Conservation (phyloP, 2,888 invertebrate genomes). For the Vanessa cardui region DNA sequence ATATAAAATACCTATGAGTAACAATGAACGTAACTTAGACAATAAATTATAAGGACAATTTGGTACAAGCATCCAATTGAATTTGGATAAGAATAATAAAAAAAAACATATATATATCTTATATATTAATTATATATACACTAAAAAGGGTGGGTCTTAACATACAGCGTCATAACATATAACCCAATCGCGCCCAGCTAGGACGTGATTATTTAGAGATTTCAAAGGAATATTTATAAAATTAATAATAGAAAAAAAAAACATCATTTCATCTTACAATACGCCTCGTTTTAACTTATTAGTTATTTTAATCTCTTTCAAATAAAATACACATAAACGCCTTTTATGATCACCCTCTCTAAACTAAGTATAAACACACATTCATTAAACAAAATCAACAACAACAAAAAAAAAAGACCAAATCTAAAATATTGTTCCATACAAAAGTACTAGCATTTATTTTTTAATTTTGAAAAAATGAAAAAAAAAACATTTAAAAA, state of each 20-base stretch:
- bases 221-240: neutral
- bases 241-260: no score
- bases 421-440: no score
- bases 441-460: no score
- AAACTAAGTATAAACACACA: no score
- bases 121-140: constrained; percentile 10
- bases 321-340: neutral
- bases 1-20: constrained; percentile 43
- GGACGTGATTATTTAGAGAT: neutral
- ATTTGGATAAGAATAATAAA: constrained; percentile 55
- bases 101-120: constrained; percentile 20
- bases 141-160: constrained; percentile 2
- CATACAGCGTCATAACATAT: neutral
- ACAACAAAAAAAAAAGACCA: no score
- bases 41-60: constrained; percentile 51
- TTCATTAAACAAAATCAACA: no score
- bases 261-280: neutral
- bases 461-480: no score
- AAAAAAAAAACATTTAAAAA: no score
- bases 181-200: no score
- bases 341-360: neutral
- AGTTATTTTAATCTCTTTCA: constrained; percentile 1
- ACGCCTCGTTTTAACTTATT: neutral
- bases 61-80: constrained; percentile 76
- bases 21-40: constrained; percentile 41